Evolutionary conservation across 2,113 vertebrate species (phyloP).

Genomic region (Caracal caracal): DNA sequence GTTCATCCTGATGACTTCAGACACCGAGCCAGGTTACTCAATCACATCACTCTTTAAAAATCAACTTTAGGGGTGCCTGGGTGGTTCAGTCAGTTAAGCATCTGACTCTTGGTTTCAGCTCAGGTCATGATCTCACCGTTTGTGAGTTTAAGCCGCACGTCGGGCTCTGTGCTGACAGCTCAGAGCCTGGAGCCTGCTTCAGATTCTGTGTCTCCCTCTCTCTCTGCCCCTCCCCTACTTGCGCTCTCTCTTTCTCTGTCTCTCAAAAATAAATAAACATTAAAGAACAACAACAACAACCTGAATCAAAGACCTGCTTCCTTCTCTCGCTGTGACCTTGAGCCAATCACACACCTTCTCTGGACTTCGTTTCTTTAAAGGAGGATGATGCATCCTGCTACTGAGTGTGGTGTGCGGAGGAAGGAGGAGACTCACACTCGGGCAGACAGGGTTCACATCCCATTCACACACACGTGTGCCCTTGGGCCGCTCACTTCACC

Average conservation of each 20-base stretch:
- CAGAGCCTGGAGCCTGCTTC: no score
- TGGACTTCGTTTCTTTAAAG: background rate
- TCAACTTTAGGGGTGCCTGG: background rate
- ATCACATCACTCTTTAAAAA: background rate
- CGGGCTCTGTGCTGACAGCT: no score
- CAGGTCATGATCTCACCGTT: no score
- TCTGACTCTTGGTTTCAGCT: no score
- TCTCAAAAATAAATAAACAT: background rate
- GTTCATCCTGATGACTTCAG: background rate
- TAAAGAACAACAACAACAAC: no score
- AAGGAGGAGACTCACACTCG: background rate
- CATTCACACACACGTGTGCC: fast-evolving
- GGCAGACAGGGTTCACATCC: background rate
- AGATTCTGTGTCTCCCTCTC: no score
- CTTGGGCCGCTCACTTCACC: fast-evolving
- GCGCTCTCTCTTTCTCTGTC: no score
- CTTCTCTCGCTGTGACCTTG: background rate
- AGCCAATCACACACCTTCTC: background rate
- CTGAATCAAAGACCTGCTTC: background rate
- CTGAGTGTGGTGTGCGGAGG: background rate
- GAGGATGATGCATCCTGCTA: fast-evolving
- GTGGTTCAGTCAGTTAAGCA: no score
- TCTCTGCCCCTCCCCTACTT: no score
- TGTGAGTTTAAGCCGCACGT: no score
- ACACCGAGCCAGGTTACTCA: background rate